phyloP scores from a whole-genome alignment of 2,797 vertebrate species.

The Artibeus jamaicensis region DNA sequence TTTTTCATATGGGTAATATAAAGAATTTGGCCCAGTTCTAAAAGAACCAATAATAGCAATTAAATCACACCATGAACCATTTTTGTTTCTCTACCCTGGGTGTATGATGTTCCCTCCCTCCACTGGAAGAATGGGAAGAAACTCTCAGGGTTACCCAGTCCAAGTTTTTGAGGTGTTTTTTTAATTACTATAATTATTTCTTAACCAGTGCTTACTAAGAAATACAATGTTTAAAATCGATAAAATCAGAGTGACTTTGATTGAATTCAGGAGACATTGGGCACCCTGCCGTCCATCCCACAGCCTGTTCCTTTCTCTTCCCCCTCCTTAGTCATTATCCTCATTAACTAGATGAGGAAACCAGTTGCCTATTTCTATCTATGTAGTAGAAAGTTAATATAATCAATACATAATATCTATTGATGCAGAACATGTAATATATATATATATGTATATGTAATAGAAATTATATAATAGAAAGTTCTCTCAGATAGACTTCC shows the following conservation, averaged over 20 bases:
- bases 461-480: neutral
- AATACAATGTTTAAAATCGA: neutral
- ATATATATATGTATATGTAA: neutral
- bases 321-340: neutral
- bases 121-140: neutral
- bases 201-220: constrained; percentile 2
- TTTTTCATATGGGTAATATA: constrained; percentile 36
- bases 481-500: neutral
- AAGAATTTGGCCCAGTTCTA: constrained; percentile 41
- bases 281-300: neutral
- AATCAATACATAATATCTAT: neutral
- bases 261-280: neutral
- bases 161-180: neutral
- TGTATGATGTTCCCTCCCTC: neutral
- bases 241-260: neutral
- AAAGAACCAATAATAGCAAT: constrained; percentile 45
- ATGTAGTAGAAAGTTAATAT: neutral
- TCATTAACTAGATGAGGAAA: neutral
- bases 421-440: neutral
- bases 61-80: neutral
- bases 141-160: neutral
- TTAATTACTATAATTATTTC: neutral
- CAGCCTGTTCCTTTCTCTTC: neutral
- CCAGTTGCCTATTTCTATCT: neutral
- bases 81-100: neutral